These are phyloP conservation scores for Zootoca vivipara DNA, from an alignment of 2,113 vertebrate genomes.

Conservation along the genomic window DNA sequence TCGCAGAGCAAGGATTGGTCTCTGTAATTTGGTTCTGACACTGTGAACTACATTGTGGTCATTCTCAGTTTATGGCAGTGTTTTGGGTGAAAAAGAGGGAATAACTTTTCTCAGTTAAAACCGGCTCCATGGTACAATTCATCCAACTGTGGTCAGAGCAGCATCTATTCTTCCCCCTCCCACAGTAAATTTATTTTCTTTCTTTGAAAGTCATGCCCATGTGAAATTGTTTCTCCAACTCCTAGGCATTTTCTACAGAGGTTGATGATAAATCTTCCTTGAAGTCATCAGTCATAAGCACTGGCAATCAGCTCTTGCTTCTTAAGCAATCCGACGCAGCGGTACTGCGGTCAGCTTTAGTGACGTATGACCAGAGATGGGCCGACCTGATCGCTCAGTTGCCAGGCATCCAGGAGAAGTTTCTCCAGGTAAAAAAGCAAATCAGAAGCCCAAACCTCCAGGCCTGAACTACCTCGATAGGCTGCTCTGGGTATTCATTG, in stretches of 20 bases:
- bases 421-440: slow-evolving; percentile 82
- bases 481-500: slow-evolving; percentile 45
- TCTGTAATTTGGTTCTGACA: not conserved
- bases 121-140: not conserved
- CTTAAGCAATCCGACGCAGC: slow-evolving; percentile 78
- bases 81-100: not conserved
- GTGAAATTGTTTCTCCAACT: not conserved
- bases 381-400: slow-evolving; percentile 74
- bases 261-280: slow-evolving; percentile 78
- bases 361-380: slow-evolving; percentile 85
- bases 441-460: slow-evolving; percentile 24
- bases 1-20: not conserved
- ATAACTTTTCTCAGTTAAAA: not conserved
- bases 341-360: slow-evolving; percentile 72
- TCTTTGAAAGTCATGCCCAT: not conserved
- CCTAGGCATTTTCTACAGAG: slow-evolving; percentile 85
- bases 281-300: slow-evolving; percentile 78
- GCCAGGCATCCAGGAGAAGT: slow-evolving; percentile 79
- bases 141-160: not conserved
- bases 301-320: slow-evolving; percentile 82
- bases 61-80: not conserved
- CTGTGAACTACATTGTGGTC: not conserved
- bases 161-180: not conserved
- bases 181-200: not conserved
- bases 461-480: slow-evolving; percentile 35